These are phyloP conservation scores for Proales similis DNA, from an alignment of 1,140 invertebrate genomes.

Conservation along the genomic window DNA sequence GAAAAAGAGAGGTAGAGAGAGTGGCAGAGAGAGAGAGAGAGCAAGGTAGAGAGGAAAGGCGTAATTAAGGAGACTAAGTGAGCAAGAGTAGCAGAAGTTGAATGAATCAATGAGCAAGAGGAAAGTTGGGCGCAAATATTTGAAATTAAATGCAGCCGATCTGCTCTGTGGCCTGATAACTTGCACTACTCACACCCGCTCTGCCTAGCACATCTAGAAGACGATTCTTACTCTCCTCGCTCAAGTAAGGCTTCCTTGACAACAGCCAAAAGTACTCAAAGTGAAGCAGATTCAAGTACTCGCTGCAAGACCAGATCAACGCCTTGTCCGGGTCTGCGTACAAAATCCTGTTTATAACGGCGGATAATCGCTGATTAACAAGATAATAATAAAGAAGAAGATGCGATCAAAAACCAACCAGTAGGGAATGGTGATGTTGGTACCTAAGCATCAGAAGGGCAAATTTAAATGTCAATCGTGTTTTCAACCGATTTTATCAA, in stretches of 20 bases:
- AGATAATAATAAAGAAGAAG: constrained; percentile 2
- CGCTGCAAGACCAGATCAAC: constrained; percentile 28
- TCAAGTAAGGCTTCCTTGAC: constrained; percentile 12
- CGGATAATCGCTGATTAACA: no score
- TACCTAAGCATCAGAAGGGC: neutral
- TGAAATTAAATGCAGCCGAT: constrained; percentile 28
- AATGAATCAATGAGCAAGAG: no score
- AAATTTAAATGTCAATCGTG: neutral
- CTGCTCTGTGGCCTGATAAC: constrained; percentile 17
- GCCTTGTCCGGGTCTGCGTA: constrained; percentile 30
- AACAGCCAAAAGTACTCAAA: constrained; percentile 37
- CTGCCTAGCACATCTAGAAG: constrained; percentile 1
- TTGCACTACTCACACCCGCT: constrained; percentile 11
- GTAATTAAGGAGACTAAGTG: no score
- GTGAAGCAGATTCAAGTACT: constrained; percentile 31
- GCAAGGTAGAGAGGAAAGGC: no score
- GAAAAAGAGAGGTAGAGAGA: no score
- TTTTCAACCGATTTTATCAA: neutral
- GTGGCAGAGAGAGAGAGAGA: no score
- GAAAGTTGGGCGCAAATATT: neutral
- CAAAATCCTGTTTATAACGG: no score
- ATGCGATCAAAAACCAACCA: neutral
- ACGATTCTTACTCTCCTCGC: constrained; percentile 29
- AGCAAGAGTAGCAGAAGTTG: no score
- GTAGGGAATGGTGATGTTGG: constrained; percentile 18